Conservation (phyloP, 2,888 invertebrate species). For the Eueremaeus valkanovi region DNA sequence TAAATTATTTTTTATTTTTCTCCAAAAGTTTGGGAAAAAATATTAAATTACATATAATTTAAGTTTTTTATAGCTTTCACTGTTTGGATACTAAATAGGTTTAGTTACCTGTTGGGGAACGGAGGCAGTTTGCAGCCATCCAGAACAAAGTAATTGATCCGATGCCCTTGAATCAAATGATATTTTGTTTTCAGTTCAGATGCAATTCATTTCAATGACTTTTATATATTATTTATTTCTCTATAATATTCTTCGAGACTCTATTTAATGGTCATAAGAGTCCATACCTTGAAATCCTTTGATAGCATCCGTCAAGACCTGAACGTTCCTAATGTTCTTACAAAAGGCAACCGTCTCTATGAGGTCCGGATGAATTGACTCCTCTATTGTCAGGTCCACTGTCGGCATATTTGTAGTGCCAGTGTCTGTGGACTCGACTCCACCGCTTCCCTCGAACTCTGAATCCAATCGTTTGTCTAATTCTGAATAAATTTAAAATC, state of each 20-base stretch:
- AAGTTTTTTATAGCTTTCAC: background rate
- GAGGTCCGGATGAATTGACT: constrained; percentile 37
- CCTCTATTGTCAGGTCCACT: constrained; percentile 35
- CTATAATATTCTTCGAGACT: too few species aligned
- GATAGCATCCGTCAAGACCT: constrained; percentile 46
- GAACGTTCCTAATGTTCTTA: constrained; percentile 46
- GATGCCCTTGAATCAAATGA: constrained; percentile 41
- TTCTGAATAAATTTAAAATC: constrained; percentile 11
- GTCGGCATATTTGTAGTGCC: constrained; percentile 14
- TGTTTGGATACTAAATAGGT: background rate
- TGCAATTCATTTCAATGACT: background rate
- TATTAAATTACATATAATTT: constrained; percentile 2
- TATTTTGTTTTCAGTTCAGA: background rate
- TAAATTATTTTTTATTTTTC: too few species aligned
- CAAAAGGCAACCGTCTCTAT: constrained; percentile 48
- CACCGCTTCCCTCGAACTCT: constrained; percentile 37
- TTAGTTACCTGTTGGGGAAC: constrained; percentile 45
- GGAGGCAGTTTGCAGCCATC: constrained; percentile 48
- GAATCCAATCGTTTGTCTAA: constrained; percentile 36
- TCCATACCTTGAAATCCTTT: constrained; percentile 45
- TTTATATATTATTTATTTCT: too few species aligned
- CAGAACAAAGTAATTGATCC: constrained; percentile 46
- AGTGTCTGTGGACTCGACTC: background rate
- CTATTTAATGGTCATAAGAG: background rate
- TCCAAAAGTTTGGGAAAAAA: background rate